Conservation (phyloP, 2,888 invertebrate genomes). For the Tenthredo livida region DNA sequence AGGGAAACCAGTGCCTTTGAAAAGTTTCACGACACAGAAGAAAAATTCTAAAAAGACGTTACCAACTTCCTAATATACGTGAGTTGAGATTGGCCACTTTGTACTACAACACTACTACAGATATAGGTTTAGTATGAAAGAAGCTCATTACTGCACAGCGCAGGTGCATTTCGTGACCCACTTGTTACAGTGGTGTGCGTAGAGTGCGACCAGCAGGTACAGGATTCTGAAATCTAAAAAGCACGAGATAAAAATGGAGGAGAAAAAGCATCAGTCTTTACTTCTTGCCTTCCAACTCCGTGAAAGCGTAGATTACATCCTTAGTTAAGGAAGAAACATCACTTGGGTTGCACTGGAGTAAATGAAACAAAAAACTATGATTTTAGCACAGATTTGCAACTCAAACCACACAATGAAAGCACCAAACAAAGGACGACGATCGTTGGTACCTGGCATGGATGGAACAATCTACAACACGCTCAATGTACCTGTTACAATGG, state of each 20-base stretch:
- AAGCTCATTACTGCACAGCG: slow-evolving; percentile 21
- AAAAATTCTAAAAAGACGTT: neutral
- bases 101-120: neutral
- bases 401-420: neutral
- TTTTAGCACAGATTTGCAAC: neutral
- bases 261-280: neutral
- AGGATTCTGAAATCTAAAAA: neutral
- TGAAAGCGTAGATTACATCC: neutral
- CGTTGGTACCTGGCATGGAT: slow-evolving; percentile 12
- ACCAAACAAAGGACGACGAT: slow-evolving; percentile 12
- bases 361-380: slow-evolving; percentile 5
- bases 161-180: neutral
- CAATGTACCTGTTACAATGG: slow-evolving; percentile 33
- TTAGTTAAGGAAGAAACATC: neutral
- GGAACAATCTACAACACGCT: slow-evolving; percentile 26
- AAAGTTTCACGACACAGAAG: neutral
- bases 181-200: neutral
- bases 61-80: slow-evolving; percentile 4
- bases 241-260: neutral
- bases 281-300: neutral
- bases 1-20: neutral
- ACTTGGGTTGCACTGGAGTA: neutral
- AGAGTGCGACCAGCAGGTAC: neutral
- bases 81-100: slow-evolving; percentile 6
- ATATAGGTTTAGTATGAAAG: neutral